Evolutionary conservation across 1,140 invertebrate genomes (phyloP), one percentile per base, ranked within the genome.

Genomic region (Cephus cinctus): DNA sequence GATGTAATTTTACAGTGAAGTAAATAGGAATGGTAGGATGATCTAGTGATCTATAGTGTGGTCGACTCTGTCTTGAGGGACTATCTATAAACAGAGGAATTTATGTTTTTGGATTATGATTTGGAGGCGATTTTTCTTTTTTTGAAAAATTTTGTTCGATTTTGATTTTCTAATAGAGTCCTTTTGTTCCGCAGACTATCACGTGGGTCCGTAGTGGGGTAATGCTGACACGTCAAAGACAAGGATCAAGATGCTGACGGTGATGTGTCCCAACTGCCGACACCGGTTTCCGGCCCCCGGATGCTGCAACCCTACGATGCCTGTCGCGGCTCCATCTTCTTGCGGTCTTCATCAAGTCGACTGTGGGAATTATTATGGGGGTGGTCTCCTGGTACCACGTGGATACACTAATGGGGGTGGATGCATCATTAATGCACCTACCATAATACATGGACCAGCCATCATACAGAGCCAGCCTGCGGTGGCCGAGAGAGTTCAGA

Each of bases 251-350:
- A 67, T 74, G 69, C 52, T 74, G 71, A 75, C 68, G 43, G 45
- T 70, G 39, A 70, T 81, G 73, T 86, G 83, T 61, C 84, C 84
- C 35, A 84, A 83, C 64, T 85, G 83, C 73, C 80, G 79, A 57
- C 82, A 83, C 63, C 71, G 76, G 16, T 81, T 81, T 63, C 68
- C 72, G 27, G 59, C 63, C 16, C 46, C 62, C 5, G 67, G 63
- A 21, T 68, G 67, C 51, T 69, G 67, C 46, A 48, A 52, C 36
- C 44, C 54, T 32, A 39, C 47, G 12, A 20, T 9, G 15, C 20
- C 35, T 20, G 9, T 18, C 27, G 18, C 23, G 19, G 5, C n/a
- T 27, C 41, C 42, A 36, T 50, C 25, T 6, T 11, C 0, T 47
- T 21, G 3, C 23, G 15, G 39, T 45, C 21, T 4, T 4, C 11